phyloP scores from a whole-genome alignment of 2,888 invertebrate species.

The Sicus ferrugineus region DNA sequence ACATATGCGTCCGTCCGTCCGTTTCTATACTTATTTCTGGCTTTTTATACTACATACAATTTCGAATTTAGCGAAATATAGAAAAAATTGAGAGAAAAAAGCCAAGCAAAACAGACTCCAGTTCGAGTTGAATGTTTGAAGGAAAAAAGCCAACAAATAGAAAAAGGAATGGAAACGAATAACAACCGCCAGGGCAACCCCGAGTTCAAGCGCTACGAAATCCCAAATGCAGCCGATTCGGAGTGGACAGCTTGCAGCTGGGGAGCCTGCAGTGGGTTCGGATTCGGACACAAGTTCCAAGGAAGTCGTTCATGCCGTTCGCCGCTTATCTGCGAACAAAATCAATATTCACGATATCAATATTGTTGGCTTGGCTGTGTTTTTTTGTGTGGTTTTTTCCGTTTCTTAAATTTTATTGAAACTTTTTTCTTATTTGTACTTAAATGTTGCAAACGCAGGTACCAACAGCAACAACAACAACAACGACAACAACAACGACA shows the following conservation, averaged over 20 bases:
- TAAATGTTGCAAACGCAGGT: conserved; percentile 17
- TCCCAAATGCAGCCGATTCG: conserved; percentile 21
- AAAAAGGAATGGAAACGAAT: conserved; percentile 36
- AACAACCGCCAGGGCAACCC: conserved; percentile 49
- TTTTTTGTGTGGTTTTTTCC: conserved; percentile 16
- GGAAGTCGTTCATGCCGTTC: conserved; percentile 60
- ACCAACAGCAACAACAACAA: not conserved
- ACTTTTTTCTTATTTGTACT: conserved; percentile 32
- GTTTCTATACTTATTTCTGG: not conserved
- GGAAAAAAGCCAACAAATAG: conserved; percentile 10
- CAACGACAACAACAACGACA: not conserved
- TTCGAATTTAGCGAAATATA: not conserved
- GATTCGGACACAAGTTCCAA: conserved; percentile 52
- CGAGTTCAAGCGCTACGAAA: conserved; percentile 49
- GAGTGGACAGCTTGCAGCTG: conserved; percentile 25
- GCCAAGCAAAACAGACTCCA: not conserved
- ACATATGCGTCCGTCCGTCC: not conserved
- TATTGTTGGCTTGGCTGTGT: conserved; percentile 55
- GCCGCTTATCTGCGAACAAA: conserved; percentile 61
- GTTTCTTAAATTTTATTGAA: not conserved
- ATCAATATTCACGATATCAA: conserved; percentile 65
- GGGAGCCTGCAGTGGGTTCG: not conserved
- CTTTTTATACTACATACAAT: not conserved
- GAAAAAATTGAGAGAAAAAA: not conserved
- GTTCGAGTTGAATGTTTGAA: conserved; percentile 24